Evolutionary conservation across 2,113 vertebrate species (phyloP).

Genomic region (Bufo bufo): DNA sequence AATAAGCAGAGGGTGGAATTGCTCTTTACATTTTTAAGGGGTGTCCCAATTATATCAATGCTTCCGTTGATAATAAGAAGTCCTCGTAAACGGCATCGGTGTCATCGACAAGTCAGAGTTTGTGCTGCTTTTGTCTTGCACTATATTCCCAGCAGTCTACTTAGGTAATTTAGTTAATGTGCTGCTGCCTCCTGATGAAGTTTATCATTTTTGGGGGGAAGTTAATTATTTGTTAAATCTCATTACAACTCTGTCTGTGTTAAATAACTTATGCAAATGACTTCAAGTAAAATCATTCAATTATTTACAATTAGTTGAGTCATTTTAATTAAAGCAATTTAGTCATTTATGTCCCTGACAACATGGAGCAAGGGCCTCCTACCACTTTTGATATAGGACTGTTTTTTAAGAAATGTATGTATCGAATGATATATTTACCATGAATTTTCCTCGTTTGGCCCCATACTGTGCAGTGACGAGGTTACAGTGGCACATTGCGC

Average conservation of each 20-base stretch:
- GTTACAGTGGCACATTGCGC: too few relatives aligned
- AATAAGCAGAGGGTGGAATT: background rate
- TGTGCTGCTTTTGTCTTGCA: background rate
- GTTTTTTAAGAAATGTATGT: too few relatives aligned
- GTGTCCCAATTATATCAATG: background rate
- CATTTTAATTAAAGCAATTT: too few relatives aligned
- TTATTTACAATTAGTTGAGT: background rate
- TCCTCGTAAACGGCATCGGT: background rate
- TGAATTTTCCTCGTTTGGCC: too few relatives aligned
- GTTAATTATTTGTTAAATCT: background rate
- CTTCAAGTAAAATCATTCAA: background rate
- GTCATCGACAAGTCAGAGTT: background rate
- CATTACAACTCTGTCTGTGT: background rate
- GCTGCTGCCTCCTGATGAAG: background rate
- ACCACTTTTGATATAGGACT: too few relatives aligned
- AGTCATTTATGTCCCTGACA: too few relatives aligned
- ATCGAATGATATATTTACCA: too few relatives aligned
- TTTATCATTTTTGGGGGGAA: background rate
- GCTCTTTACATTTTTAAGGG: background rate
- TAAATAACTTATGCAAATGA: background rate
- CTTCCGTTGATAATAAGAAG: background rate
- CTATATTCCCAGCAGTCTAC: background rate
- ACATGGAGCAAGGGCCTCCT: too few relatives aligned
- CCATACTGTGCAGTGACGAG: too few relatives aligned
- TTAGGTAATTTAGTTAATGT: conserved; percentile 6